Conservation (phyloP, 2,888 invertebrate genomes). For the Troides oblongomaculatus region DNA sequence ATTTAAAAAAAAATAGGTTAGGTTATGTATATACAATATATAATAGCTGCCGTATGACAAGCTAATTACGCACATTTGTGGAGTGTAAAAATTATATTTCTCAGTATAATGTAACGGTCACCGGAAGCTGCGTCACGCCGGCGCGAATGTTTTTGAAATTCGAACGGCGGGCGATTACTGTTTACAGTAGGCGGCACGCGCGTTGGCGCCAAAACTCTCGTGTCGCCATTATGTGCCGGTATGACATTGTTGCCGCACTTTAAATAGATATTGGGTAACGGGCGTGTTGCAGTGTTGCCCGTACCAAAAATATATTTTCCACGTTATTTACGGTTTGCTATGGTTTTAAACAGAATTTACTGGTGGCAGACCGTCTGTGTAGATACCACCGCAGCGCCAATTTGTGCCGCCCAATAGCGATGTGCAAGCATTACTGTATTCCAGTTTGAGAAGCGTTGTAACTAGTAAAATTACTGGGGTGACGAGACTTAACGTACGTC, state of each 20-base stretch:
- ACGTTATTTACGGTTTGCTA: constrained; percentile 8
- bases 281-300: constrained; percentile 42
- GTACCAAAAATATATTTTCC: constrained; percentile 36
- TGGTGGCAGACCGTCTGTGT: too few relatives aligned
- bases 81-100: constrained; percentile 42
- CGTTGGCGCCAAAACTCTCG: constrained; percentile 62
- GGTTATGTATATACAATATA: neutral
- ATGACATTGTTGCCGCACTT: constrained; percentile 73
- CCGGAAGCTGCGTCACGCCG: constrained; percentile 76
- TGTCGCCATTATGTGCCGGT: constrained; percentile 56
- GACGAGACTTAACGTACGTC: too few relatives aligned
- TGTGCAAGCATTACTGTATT: too few relatives aligned
- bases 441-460: too few relatives aligned
- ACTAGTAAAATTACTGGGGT: too few relatives aligned
- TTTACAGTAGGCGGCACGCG: constrained; percentile 72
- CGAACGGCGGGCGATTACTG: constrained; percentile 67
- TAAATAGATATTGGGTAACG: constrained; percentile 58
- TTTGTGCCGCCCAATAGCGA: too few relatives aligned
- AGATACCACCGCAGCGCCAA: too few relatives aligned
- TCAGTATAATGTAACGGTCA: constrained; percentile 59
- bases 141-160: constrained; percentile 73
- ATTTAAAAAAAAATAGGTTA: too few relatives aligned
- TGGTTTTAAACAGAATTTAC: constrained; percentile 5
- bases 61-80: constrained; percentile 6
- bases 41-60: constrained; percentile 3